These are phyloP conservation scores for Philaethria dido DNA, from an alignment of 2,888 invertebrate genomes.

Conservation along the genomic window DNA sequence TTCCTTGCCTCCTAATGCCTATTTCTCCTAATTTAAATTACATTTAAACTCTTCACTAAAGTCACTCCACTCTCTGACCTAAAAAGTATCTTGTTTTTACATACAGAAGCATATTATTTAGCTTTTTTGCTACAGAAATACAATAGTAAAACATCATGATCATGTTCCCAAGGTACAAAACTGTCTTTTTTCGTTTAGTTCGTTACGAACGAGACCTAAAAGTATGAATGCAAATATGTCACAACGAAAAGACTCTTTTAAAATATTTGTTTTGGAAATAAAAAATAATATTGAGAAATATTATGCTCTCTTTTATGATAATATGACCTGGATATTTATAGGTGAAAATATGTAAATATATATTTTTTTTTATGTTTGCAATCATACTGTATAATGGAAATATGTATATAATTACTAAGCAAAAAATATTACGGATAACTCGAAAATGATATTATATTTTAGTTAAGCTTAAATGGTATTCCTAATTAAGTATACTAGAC, in stretches of 20 bases:
- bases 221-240: slow-evolving; percentile 1
- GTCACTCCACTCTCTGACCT: no score
- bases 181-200: slow-evolving; percentile 1
- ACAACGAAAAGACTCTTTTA: background rate
- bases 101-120: no score
- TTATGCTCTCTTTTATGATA: slow-evolving; percentile 1
- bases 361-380: background rate
- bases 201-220: slow-evolving; percentile 1
- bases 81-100: background rate
- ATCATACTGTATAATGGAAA: background rate
- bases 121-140: no score
- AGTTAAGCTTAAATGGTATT: no score
- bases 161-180: slow-evolving; percentile 16
- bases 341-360: background rate
- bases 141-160: background rate
- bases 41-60: no score
- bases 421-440: no score
- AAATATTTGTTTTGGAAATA: background rate
- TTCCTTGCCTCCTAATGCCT: no score
- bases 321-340: background rate
- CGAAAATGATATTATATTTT: no score
- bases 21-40: no score
- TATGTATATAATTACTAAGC: no score
- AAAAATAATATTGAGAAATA: background rate
- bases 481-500: no score